Conservation (phyloP, 2,888 invertebrate species). For the Drosophila lacicola region DNA sequence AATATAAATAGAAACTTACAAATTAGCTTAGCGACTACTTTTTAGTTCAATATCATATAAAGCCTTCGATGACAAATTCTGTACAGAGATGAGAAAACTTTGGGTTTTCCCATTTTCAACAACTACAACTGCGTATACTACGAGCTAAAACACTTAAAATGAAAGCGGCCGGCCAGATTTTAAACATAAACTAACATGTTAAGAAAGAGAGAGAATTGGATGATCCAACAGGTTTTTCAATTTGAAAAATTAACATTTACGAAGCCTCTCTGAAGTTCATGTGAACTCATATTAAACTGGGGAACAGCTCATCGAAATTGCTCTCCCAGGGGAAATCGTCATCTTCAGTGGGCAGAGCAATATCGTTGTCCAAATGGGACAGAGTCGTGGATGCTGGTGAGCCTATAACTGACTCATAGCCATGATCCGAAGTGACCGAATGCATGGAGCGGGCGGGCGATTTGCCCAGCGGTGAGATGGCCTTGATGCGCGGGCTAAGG, state of each 20-base stretch:
- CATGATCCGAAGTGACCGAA: slow-evolving; percentile 87
- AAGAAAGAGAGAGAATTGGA: slow-evolving; percentile 43
- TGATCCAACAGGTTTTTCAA: slow-evolving; percentile 50
- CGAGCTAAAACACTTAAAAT: slow-evolving; percentile 39
- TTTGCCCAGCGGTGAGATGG: slow-evolving; percentile 81
- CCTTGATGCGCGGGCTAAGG: slow-evolving; percentile 71
- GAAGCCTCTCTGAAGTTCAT: slow-evolving; percentile 12
- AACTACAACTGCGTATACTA: slow-evolving; percentile 27
- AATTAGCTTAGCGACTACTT: slow-evolving; percentile 40
- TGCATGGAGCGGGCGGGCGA: slow-evolving; percentile 80
- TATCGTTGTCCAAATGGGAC: slow-evolving; percentile 63
- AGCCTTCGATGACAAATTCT: slow-evolving; percentile 61
- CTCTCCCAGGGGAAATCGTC: slow-evolving; percentile 90
- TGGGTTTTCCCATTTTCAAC: slow-evolving; percentile 27
- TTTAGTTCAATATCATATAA: slow-evolving; percentile 48
- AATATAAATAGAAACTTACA: slow-evolving; percentile 73
- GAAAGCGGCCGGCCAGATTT: slow-evolving; percentile 60
- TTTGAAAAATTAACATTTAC: slow-evolving; percentile 49
- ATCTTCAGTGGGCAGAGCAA: slow-evolving; percentile 39
- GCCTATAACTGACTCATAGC: slow-evolving; percentile 88
- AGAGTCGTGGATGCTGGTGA: slow-evolving; percentile 85
- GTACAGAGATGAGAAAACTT: slow-evolving; percentile 39
- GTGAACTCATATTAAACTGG: slow-evolving; percentile 87
- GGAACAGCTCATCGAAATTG: slow-evolving; percentile 92
- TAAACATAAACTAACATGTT: slow-evolving; percentile 42